Percentiles rank a stretch among this genome's conserved stretches.
Conservation (phyloP, 2,797 vertebrate species). For the Gymnopithys bicolor region DNA sequence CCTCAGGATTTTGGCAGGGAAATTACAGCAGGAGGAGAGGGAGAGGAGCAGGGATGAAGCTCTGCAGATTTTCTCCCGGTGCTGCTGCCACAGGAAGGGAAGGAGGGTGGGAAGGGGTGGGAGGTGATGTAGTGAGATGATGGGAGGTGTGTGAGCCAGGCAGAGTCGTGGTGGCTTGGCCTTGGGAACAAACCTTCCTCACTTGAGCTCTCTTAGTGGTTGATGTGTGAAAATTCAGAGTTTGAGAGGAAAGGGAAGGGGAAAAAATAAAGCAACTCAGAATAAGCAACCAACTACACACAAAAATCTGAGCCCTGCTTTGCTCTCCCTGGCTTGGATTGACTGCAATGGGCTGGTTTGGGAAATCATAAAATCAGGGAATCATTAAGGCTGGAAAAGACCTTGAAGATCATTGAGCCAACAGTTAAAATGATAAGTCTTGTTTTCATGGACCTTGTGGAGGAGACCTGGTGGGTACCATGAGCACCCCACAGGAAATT, state of each 20-base stretch:
- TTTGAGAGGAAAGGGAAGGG: background rate
- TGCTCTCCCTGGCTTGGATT: background rate
- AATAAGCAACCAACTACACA: background rate
- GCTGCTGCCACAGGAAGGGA: background rate
- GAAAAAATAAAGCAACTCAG: background rate
- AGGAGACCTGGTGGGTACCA: background rate
- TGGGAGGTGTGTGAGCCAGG: background rate
- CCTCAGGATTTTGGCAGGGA: background rate
- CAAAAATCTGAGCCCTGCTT: background rate
- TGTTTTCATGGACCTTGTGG: rapidly evolving
- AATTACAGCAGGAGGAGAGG: background rate
- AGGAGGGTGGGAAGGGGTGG: background rate
- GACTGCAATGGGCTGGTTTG: rapidly evolving
- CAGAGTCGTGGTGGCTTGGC: background rate
- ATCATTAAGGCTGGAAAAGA: background rate
- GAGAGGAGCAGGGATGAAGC: background rate
- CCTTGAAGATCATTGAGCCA: background rate
- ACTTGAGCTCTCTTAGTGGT: rapidly evolving
- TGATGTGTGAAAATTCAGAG: background rate
- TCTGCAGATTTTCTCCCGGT: background rate
- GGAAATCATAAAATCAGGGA: background rate
- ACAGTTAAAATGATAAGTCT: background rate
- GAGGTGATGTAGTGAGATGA: background rate
- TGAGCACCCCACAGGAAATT: background rate
- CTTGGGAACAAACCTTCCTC: background rate